Conservation (phyloP, 2,113 vertebrate species). For the Osmerus eperlanus region DNA sequence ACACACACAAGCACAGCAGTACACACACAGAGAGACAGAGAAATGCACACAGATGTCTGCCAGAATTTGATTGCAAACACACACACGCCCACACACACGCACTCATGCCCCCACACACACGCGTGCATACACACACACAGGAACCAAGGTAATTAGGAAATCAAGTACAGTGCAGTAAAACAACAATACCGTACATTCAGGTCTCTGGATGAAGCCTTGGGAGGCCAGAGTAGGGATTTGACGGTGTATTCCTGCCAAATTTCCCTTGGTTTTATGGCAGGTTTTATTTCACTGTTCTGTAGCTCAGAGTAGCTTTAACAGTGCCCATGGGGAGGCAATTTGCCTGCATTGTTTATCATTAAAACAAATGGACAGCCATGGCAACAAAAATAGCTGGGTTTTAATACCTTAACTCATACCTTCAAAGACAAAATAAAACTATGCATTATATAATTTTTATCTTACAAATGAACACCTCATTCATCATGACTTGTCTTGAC, state of each 20-base stretch:
- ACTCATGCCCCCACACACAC: slow-evolving; percentile 8
- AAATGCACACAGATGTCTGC: background rate
- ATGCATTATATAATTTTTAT: background rate
- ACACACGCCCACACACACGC: slow-evolving; percentile 27
- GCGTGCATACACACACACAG: slow-evolving; percentile 25
- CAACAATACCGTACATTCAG: slow-evolving; percentile 50
- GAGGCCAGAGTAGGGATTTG: slow-evolving; percentile 43
- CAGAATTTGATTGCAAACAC: background rate
- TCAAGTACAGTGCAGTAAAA: slow-evolving; percentile 46
- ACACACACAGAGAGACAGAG: background rate
- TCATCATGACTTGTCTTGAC: background rate
- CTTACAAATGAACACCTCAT: background rate
- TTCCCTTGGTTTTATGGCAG: slow-evolving; percentile 46
- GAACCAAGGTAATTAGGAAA: slow-evolving; percentile 45
- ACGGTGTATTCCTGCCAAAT: slow-evolving; percentile 43
- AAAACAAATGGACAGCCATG: slow-evolving; percentile 39
- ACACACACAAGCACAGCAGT: background rate
- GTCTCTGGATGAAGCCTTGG: slow-evolving; percentile 40
- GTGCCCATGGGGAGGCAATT: slow-evolving; percentile 49
- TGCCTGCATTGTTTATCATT: slow-evolving; percentile 42
- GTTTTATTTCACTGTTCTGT: slow-evolving; percentile 51
- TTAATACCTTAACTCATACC: slow-evolving; percentile 11
- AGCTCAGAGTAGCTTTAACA: slow-evolving; percentile 28
- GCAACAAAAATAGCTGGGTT: slow-evolving; percentile 24
- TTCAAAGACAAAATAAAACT: background rate